phyloP scores from a whole-genome alignment of 2,888 invertebrate species.

The Griposia aprilina region DNA sequence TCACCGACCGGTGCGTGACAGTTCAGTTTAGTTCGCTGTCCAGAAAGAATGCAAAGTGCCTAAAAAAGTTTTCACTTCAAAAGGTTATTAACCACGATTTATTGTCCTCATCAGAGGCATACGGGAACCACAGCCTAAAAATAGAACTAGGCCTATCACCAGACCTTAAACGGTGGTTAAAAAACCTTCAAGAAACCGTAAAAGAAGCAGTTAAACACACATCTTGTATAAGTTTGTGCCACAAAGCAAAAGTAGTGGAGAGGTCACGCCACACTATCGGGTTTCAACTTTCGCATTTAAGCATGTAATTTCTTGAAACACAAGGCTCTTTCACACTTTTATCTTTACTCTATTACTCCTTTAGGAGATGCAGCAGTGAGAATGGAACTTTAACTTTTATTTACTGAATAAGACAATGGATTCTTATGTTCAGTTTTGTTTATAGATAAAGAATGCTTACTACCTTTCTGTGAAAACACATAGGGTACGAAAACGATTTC shows the following conservation, averaged over 20 bases:
- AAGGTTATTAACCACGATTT: neutral
- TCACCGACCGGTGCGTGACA: too few species aligned
- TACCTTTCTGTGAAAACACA: neutral
- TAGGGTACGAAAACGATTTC: neutral
- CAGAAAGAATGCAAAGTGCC: too few species aligned
- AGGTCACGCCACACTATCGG: conserved; percentile 59
- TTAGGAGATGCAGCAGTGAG: neutral
- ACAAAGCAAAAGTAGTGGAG: conserved; percentile 52
- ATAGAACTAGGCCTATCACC: conserved; percentile 15
- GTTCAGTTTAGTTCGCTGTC: too few species aligned
- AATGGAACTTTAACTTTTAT: conserved; percentile 19
- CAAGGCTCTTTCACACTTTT: conserved; percentile 46
- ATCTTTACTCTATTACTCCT: conserved; percentile 34
- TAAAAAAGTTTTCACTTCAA: too few species aligned
- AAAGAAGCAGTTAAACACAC: conserved; percentile 55
- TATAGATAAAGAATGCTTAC: neutral
- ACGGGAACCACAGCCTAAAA: conserved; percentile 17
- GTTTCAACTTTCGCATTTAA: conserved; percentile 60
- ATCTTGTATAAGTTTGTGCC: conserved; percentile 41
- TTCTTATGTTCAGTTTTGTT: neutral
- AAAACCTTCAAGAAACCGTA: conserved; percentile 54
- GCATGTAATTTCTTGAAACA: conserved; percentile 43
- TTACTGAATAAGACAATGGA: neutral
- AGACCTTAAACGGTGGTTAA: conserved; percentile 31
- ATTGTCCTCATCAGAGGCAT: neutral